Conservation (phyloP, 2,797 vertebrate genomes). For the Gallirallus australis region DNA sequence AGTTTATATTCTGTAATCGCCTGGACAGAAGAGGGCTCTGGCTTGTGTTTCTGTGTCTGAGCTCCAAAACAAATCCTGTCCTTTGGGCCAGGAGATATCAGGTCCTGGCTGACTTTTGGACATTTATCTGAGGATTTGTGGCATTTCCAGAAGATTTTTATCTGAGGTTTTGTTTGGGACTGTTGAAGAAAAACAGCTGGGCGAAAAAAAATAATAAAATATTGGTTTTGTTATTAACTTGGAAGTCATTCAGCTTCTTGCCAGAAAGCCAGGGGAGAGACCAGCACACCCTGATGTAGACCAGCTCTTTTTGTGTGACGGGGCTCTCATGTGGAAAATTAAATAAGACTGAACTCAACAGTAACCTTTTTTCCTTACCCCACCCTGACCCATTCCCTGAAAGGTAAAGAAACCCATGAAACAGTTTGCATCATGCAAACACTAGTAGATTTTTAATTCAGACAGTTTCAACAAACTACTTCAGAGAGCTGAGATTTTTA, state of each 20-base stretch:
- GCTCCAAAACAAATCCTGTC: constrained; percentile 8
- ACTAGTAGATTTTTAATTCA: not conserved
- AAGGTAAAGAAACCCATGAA: not conserved
- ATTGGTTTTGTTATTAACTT: not conserved
- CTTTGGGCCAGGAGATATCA: not conserved
- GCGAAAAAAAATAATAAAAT: not conserved
- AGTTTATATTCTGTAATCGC: constrained; percentile 59
- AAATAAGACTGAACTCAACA: not conserved
- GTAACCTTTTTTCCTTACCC: not conserved
- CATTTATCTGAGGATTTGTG: not conserved
- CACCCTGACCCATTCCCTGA: not conserved
- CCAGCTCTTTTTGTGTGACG: not conserved
- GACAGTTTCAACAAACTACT: not conserved
- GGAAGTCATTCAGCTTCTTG: not conserved
- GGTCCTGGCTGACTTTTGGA: constrained; percentile 37
- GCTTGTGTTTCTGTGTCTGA: constrained; percentile 5
- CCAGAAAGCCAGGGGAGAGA: not conserved
- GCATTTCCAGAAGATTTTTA: constrained; percentile 51
- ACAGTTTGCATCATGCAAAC: not conserved
- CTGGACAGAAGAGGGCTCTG: constrained; percentile 13
- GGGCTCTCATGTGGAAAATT: not conserved
- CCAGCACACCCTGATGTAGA: not conserved
- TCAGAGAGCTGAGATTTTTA: not conserved
- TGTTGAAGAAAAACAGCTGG: constrained; percentile 27
- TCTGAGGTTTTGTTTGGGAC: not conserved